These are phyloP conservation scores for Melipona quadrifasciata DNA, from an alignment of 1,140 invertebrate species.

Conservation along the genomic window DNA sequence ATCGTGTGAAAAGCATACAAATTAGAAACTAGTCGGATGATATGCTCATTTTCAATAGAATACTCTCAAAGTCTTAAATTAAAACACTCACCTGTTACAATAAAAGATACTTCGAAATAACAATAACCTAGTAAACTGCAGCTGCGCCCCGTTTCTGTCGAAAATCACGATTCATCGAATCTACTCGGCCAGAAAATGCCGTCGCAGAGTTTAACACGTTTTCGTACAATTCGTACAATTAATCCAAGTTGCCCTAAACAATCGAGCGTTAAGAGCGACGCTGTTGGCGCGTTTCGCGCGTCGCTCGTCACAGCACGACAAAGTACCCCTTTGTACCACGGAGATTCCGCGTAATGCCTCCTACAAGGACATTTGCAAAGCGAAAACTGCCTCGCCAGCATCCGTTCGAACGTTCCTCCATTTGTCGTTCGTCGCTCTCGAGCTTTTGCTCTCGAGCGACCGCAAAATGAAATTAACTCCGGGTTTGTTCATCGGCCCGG, in stretches of 20 bases:
- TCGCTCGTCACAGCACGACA: background rate
- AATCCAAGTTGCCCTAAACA: background rate
- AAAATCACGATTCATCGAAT: background rate
- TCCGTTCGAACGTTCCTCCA: background rate
- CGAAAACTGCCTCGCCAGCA: background rate
- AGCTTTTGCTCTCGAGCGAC: background rate
- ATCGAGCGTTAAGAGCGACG: background rate
- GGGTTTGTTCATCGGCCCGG: background rate
- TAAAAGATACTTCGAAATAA: too few relatives aligned
- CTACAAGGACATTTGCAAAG: conserved; percentile 8
- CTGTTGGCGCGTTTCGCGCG: background rate
- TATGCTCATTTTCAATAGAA: too few relatives aligned
- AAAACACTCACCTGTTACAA: too few relatives aligned
- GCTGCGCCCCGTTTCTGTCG: background rate
- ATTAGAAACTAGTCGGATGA: too few relatives aligned
- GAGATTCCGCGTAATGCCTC: background rate
- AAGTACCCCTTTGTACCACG: background rate
- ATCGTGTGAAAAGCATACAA: too few relatives aligned
- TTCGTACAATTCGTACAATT: background rate
- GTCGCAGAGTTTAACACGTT: too few relatives aligned
- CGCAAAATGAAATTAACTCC: conserved; percentile 43
- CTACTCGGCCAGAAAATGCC: background rate
- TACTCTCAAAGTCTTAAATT: too few relatives aligned
- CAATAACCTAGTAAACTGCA: background rate
- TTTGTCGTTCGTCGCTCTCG: conserved; percentile 23